Base-by-base conservation (phyloP, 2,797 vertebrate genomes). In the Nothura maculosa region DNA sequence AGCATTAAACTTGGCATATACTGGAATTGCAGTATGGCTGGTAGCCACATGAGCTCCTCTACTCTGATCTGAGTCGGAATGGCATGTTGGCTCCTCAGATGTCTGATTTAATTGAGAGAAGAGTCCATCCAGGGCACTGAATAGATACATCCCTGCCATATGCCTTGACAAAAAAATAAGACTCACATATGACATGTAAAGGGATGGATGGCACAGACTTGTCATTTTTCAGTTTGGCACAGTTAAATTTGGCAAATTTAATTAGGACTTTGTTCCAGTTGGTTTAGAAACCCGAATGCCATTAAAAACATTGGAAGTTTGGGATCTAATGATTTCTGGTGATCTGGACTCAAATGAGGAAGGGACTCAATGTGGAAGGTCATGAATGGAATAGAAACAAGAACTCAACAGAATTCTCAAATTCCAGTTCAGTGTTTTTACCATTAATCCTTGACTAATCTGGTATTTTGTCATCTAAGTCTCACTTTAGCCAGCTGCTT, bases 401-500 rank as follows among this genome's bases (percentile, higher is more conserved):
- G 61, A 94, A 87, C 85, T 32, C 85, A 81, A 70, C 17, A 69
- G 84, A 88, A 84, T 89, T 94, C 88, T 76, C 58, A 81, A 92
- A 85, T 89, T 89, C 79, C 80, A 68, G 52, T 77, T 63, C n/a
- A 48, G 45, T 73, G 43, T 40, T 55, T 73, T 87, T 61, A 57
- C 36, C 58, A 50, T 81, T 94, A 93, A 87, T 94, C 69, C 79
- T 66, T 45, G 38, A 45, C 60, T 92, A 34, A 85, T 92, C 63
- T 76, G 67, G 5, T 81, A 27, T 76, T n/a, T 78, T 14, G 22
- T 93, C 92, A 73, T 87, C 69, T 38, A 22, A 76, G n/a, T 58
- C 95, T 94, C 57, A 14, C 84, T 96, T 69, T 24, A 69, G 32
- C 84, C 94, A 96, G 81, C 86, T 95, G 92, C 92, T 89, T 83